Evolutionary conservation across 2,888 invertebrate genomes (phyloP), one percentile per base, ranked within the genome.

Genomic region (Drosophila flavopinicola): DNA sequence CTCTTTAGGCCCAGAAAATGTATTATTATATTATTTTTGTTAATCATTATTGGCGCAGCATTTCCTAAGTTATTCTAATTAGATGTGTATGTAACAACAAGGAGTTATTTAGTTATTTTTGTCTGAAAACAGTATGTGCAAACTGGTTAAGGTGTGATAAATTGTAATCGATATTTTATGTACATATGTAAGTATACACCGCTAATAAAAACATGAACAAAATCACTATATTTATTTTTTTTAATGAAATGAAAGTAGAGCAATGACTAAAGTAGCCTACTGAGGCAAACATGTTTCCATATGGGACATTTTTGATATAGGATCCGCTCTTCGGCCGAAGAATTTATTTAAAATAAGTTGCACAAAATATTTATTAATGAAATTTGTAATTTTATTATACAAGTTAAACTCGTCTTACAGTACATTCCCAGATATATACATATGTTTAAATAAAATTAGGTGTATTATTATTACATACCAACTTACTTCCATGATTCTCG

Each of bases 91-190:
- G 27, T 37, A 23, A 41, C 42, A 39, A 44, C 39, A 72, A 35
- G 51, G 38, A 59, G 51, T 35, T 58, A 25, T 65, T 11, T 44
- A 44, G 29, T 29, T 66, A 51, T 35, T 44, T 45, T 51, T 32
- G 37, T 47, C 6, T 41, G 32, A 38, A 48, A 57, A 35, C 38
- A 48, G 48, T 61, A 69, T 27, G 35, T 78, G 68, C 66, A 68
- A 84, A 74, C 53, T 64, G 78, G 78, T 70, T 77, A 58, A 70
- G 78, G 78, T 78, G 76, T 76, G 74, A 78, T 84, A 84, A 79
- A 65, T 64, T 68, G 64, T 61, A 79, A 66, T 27, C 61, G 15
- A 66, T 66, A 70, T 75, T 75, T 61, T 66, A 73, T 75, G 65
- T 70, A 57, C 57, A 57, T 57, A 73, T 52, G 58, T 67, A 67